Percentiles rank a stretch among this genome's conserved stretches.
Conservation (phyloP, 2,888 invertebrate genomes). For the Drosophila kuntzei region DNA sequence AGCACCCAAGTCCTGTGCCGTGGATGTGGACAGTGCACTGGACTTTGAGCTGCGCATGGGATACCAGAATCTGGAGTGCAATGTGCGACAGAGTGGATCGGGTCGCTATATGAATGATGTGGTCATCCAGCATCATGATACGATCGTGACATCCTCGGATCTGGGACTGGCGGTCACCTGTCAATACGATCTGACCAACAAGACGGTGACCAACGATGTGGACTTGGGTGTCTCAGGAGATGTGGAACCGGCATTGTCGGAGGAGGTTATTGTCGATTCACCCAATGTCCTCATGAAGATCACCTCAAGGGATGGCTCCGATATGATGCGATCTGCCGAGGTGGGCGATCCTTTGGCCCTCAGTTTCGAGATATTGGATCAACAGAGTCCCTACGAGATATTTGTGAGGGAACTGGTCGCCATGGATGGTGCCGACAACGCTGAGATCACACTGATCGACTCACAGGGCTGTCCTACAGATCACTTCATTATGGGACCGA, state of each 20-base stretch:
- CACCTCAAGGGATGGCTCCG: slow-evolving; percentile 92
- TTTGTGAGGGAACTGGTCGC: slow-evolving; percentile 97
- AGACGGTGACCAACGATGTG: slow-evolving; percentile 96
- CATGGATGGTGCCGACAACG: slow-evolving; percentile 96
- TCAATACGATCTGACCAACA: slow-evolving; percentile 96
- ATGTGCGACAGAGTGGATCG: slow-evolving; percentile 94
- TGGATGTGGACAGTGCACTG: slow-evolving; percentile 93
- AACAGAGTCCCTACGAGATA: slow-evolving; percentile 96
- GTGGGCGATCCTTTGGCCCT: slow-evolving; percentile 96
- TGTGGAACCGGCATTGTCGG: slow-evolving; percentile 92
- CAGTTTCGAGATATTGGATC: slow-evolving; percentile 95
- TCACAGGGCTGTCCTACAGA: slow-evolving; percentile 97
- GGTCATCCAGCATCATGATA: slow-evolving; percentile 97
- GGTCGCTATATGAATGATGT: slow-evolving; percentile 95
- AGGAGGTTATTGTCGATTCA: slow-evolving; percentile 96
- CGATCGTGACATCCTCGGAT: slow-evolving; percentile 96
- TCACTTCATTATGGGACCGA: slow-evolving; percentile 96
- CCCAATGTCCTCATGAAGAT: slow-evolving; percentile 97
- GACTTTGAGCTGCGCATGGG: slow-evolving; percentile 96
- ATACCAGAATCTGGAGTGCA: slow-evolving; percentile 96
- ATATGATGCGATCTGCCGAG: slow-evolving; percentile 93
- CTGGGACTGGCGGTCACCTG: slow-evolving; percentile 96
- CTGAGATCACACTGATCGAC: slow-evolving; percentile 96
- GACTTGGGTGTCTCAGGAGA: slow-evolving; percentile 95
- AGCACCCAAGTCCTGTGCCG: slow-evolving; percentile 95